Evolutionary conservation across 2,113 vertebrate genomes (phyloP).

Genomic region (Thamnaconus septentrionalis): DNA sequence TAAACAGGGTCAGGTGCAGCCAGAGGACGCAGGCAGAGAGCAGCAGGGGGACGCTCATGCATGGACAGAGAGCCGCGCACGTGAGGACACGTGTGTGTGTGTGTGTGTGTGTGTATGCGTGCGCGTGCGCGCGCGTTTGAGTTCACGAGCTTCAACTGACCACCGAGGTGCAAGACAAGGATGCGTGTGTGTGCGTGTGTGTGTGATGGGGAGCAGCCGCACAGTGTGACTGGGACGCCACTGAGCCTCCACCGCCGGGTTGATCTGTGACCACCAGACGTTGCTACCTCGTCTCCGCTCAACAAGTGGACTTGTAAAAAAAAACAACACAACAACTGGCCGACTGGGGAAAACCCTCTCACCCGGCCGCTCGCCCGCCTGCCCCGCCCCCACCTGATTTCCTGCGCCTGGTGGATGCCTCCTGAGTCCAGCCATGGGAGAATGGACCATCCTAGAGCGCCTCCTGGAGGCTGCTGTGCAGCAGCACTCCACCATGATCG

Average conservation of each 20-base stretch:
- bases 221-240: too few relatives aligned
- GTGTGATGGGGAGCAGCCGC: too few relatives aligned
- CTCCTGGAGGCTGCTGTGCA: conserved; percentile 97
- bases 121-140: too few relatives aligned
- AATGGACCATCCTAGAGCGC: conserved; percentile 99
- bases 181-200: too few relatives aligned
- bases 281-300: too few relatives aligned
- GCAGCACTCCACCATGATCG: conserved; percentile 99
- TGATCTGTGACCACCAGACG: too few relatives aligned
- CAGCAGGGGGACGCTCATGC: conserved; percentile 9
- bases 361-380: not conserved
- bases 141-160: too few relatives aligned
- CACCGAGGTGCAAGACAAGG: too few relatives aligned
- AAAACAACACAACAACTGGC: too few relatives aligned
- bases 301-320: too few relatives aligned
- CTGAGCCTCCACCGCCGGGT: conserved; percentile 10
- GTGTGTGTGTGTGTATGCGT: too few relatives aligned
- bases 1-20: conserved; percentile 43
- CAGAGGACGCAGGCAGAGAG: conserved; percentile 2
- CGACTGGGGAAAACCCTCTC: too few relatives aligned
- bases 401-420: conserved; percentile 64
- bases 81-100: conserved; percentile 5
- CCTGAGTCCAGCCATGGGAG: conserved; percentile 86
- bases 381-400: conserved; percentile 25
- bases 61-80: not conserved